Evolutionary conservation across 1,140 invertebrate genomes (phyloP).

Genomic region (Chironomus striatipennis): DNA sequence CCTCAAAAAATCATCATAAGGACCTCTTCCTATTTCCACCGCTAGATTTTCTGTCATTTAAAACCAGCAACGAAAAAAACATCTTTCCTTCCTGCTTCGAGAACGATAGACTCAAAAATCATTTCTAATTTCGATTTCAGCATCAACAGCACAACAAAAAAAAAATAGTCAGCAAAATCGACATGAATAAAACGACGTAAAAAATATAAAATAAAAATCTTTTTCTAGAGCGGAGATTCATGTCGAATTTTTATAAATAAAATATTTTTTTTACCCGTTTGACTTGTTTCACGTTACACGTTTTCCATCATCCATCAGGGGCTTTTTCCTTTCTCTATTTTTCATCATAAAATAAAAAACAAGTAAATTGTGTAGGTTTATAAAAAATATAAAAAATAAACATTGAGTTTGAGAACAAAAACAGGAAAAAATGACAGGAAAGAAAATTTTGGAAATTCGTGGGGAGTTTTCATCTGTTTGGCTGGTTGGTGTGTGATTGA

Average conservation of each 20-base stretch:
- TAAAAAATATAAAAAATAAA: background rate
- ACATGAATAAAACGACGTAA: background rate
- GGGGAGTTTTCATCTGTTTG: conserved; percentile 3
- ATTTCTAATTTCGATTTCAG: background rate
- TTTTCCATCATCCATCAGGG: background rate
- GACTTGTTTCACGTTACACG: conserved; percentile 6
- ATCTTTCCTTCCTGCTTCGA: too few species aligned
- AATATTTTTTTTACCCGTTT: background rate
- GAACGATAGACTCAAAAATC: too few species aligned
- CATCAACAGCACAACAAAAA: background rate
- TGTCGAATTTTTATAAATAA: background rate
- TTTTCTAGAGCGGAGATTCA: background rate
- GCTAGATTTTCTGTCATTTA: too few species aligned
- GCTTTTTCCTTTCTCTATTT: background rate
- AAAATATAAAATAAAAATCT: background rate
- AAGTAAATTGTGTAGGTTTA: too few species aligned
- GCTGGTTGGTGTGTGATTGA: background rate
- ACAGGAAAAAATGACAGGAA: background rate
- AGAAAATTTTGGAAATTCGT: background rate
- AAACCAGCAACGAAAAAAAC: too few species aligned
- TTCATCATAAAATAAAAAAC: background rate
- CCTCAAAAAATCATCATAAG: too few species aligned
- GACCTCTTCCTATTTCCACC: too few species aligned
- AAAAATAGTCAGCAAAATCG: background rate
- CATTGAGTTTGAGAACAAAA: background rate